Percentiles rank a stretch among this genome's conserved stretches.
Evolutionary conservation across 2,888 invertebrate genomes (phyloP).

Genomic region (Diogma glabrata): DNA sequence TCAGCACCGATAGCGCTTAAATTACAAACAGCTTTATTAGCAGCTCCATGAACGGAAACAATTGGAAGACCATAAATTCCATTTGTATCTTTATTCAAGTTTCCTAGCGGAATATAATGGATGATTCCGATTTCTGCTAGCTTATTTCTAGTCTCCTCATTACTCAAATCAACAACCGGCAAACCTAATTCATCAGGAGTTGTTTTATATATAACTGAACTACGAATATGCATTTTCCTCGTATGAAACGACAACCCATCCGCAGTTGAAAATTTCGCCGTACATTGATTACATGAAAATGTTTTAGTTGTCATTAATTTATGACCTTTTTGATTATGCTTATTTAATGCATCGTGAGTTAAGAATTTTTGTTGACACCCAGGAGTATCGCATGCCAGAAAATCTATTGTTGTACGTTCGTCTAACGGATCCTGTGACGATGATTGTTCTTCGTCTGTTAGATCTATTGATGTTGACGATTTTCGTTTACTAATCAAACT

Average conservation of each 20-base stretch:
- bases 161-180: constrained; percentile 60
- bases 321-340: constrained; percentile 32
- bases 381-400: constrained; percentile 25
- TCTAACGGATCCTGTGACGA: background rate
- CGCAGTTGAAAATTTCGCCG: constrained; percentile 57
- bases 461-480: constrained; percentile 30
- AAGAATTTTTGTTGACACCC: constrained; percentile 40
- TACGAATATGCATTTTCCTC: constrained; percentile 41
- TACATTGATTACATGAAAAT: constrained; percentile 57
- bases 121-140: constrained; percentile 55
- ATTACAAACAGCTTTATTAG: constrained; percentile 45
- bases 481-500: constrained; percentile 45
- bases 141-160: constrained; percentile 51
- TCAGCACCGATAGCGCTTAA: constrained; percentile 56
- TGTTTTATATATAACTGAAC: constrained; percentile 17
- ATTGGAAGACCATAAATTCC: constrained; percentile 62
- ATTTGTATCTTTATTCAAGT: constrained; percentile 43
- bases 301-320: constrained; percentile 16
- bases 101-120: constrained; percentile 61
- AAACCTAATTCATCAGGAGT: constrained; percentile 51
- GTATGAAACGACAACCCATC: constrained; percentile 47
- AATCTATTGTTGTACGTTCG: background rate
- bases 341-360: constrained; percentile 37
- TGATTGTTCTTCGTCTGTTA: constrained; percentile 35
- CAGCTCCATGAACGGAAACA: constrained; percentile 50